Evolutionary conservation across 2,113 vertebrate genomes (phyloP), one percentile per base, ranked within the genome.

Genomic region (Toxotes chatareus): DNA sequence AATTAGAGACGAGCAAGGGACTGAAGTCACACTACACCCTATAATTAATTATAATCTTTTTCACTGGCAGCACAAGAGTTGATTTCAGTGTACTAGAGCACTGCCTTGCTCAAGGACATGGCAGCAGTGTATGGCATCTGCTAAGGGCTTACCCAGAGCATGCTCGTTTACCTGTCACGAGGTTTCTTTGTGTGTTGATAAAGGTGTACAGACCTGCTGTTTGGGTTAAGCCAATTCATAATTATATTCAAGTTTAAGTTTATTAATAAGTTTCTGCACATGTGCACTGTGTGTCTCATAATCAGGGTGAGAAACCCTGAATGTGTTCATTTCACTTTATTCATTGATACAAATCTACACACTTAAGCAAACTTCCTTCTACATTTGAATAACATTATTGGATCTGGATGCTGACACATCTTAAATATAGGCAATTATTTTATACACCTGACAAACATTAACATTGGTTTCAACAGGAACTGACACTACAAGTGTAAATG

Each of bases 91-190:
- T 23, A 31, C 42, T 75, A 67, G 57, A 77, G 73, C 49, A 0
- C 69, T 88, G 91, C 83, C 83, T 87, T 88, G 89, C 91, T 88
- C 84, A 85, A 88, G 85, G 88, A 80, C 84, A 82, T 69, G 79
- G 69, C 66, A 79, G 74, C 76, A 65, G 44, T n/a, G 47, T 49
- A 21, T 42, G 57, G 46, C 82, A 84, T 63, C 86, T 83, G 79
- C 73, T 74, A 7, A 16, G 49, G 67, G 21, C 13, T 73, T 7
- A 16, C 11, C 34, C 36, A 3, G 44, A 79, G 55, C 7, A 0
- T 2, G 47, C 7, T 7, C 55, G 23, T 69, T 70, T 51, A 68
- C 11, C 36, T 71, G 46, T 16, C 27, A 27, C 27, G 69, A 68
- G 55, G 42, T 47, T 44, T 80, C 7, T 42, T 3, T 61, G 8